phyloP scores from a whole-genome alignment of 2,888 invertebrate species.

The Phytoseiulus persimilis region DNA sequence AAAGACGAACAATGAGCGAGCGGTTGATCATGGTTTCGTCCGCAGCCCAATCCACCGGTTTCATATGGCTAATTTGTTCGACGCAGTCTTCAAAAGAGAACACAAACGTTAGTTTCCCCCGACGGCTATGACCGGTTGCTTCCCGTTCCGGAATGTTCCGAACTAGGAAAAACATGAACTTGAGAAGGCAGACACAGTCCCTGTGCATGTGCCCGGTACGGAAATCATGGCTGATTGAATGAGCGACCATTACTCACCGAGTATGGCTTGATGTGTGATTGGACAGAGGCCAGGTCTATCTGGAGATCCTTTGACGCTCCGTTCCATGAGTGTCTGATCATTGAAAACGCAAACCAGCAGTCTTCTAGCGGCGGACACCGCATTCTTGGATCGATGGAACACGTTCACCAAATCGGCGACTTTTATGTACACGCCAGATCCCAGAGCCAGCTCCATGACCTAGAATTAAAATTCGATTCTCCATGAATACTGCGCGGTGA shows the following conservation, averaged over 20 bases:
- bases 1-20: conserved; percentile 25
- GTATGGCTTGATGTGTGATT: conserved; percentile 34
- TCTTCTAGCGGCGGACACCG: conserved; percentile 11
- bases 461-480: background rate
- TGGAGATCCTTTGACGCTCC: conserved; percentile 36
- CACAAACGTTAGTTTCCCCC: too few species aligned
- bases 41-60: conserved; percentile 18
- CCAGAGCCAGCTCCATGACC: conserved; percentile 16
- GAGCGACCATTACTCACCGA: background rate
- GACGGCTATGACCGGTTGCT: too few species aligned
- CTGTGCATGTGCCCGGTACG: background rate
- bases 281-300: conserved; percentile 31
- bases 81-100: conserved; percentile 24
- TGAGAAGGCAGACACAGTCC: background rate
- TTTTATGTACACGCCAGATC: conserved; percentile 23
- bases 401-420: conserved; percentile 20
- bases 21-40: conserved; percentile 35
- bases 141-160: background rate
- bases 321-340: conserved; percentile 28
- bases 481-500: too few species aligned
- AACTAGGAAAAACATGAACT: background rate
- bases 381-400: conserved; percentile 34
- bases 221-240: background rate
- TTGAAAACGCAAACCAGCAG: conserved; percentile 35
- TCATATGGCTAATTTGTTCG: conserved; percentile 14